phyloP scores from a whole-genome alignment of 2,888 invertebrate genomes.

The Nycteola revayana region DNA sequence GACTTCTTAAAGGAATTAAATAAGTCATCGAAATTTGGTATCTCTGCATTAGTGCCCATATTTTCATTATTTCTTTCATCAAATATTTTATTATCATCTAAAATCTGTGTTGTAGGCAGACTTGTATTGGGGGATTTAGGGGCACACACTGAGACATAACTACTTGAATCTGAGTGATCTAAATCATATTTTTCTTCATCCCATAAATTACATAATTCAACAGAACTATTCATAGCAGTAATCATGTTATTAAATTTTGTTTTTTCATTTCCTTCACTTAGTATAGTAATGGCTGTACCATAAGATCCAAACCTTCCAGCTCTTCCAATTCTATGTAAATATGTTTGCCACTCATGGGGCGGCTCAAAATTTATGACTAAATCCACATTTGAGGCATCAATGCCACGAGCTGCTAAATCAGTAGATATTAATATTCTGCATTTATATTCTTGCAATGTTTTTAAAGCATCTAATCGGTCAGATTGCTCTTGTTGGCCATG shows the following conservation, averaged over 20 bases:
- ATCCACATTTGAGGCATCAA: constrained; percentile 96
- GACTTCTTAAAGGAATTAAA: constrained; percentile 37
- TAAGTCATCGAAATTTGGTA: constrained; percentile 26
- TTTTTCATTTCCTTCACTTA: constrained; percentile 85
- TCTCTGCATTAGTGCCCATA: constrained; percentile 16
- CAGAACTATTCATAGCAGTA: constrained; percentile 72
- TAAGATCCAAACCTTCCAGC: constrained; percentile 96
- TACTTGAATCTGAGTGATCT: constrained; percentile 12
- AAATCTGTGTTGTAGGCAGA: not conserved
- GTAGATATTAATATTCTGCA: constrained; percentile 95
- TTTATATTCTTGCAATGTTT: constrained; percentile 89
- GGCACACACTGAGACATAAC: no score
- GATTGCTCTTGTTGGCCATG: constrained; percentile 91
- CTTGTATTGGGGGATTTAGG: no score
- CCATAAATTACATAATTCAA: constrained; percentile 53
- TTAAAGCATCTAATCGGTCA: constrained; percentile 88
- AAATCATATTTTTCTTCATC: constrained; percentile 33
- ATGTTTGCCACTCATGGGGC: constrained; percentile 90
- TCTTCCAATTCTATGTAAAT: constrained; percentile 97
- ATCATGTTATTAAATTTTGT: constrained; percentile 81
- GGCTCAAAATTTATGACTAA: constrained; percentile 96
- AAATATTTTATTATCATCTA: constrained; percentile 5
- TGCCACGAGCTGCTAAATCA: constrained; percentile 95
- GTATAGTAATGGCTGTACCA: constrained; percentile 90
- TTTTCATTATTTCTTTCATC: constrained; percentile 15